Base-by-base conservation (phyloP, 2,888 invertebrate genomes). In the Metopia argyrocephala region DNA sequence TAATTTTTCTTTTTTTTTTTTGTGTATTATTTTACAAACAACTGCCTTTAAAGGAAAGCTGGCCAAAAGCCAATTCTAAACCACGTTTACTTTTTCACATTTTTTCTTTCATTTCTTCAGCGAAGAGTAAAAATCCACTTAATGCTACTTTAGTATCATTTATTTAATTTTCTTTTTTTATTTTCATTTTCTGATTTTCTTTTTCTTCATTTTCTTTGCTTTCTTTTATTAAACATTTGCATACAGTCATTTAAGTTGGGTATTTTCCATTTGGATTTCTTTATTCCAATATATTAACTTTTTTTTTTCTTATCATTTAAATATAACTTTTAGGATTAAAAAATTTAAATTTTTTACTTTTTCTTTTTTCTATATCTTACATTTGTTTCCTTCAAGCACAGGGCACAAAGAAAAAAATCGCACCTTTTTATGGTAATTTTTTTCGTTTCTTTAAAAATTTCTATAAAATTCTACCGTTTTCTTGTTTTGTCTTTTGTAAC, bases 31-130 rank as follows among this genome's bases (percentile, higher is more conserved):
- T n/a, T n/a, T n/a, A n/a, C n/a, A n/a, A n/a, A n/a, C n/a, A n/a
- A n/a, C n/a, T n/a, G n/a, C n/a, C n/a, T n/a, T n/a, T n/a, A n/a
- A 75, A 28, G 18, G 68, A 52, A 75, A 52, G 27, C 61, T 76
- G 76, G 68, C 61, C 56, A 62, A 46, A 31, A 69, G 68, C 62
- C 76, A 76, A 68, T 31, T 52, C 31, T 61, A 76, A 69, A 62
- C 54, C 76, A 76, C 54, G 62, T 76, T 76, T 76, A 56, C 52
- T 46, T 66, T 50, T 48, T 57, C 23, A 28, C 38, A 65, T 5
- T 31, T n/a, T n/a, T n/a, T n/a, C n/a, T n/a, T n/a, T n/a, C n/a
- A 38, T 38, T 15, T 38, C 38, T 15, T 2, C 38, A 38, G 38
- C 38, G 38, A 38, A 38, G 38, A 38, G 38, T 12, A 38, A 52